Conservation (phyloP, 2,113 vertebrate species). For the Apteryx owenii region DNA sequence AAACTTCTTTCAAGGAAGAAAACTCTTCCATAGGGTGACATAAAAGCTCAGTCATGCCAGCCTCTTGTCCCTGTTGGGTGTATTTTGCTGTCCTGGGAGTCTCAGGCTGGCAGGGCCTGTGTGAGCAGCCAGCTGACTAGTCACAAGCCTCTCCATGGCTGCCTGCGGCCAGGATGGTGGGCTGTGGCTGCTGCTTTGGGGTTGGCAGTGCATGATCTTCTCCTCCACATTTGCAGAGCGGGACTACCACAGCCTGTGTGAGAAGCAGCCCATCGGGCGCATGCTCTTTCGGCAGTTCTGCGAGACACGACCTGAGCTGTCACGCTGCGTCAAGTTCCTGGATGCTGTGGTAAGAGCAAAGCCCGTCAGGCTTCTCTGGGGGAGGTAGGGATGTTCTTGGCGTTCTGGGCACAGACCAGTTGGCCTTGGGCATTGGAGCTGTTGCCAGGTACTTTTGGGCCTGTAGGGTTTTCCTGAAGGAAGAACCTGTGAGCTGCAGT, state of each 20-base stretch:
- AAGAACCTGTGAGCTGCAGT: background rate
- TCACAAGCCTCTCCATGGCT: accelerated
- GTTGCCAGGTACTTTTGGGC: background rate
- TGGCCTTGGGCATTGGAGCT: background rate
- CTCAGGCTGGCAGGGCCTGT: background rate
- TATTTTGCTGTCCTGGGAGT: background rate
- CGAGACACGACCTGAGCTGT: conserved; percentile 88
- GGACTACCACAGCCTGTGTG: conserved; percentile 94
- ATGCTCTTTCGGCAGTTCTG: conserved; percentile 94
- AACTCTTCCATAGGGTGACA: background rate
- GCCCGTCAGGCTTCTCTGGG: accelerated
- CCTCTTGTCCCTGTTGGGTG: background rate
- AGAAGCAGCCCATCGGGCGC: conserved; percentile 93
- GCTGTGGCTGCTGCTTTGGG: background rate
- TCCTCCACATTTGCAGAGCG: conserved; percentile 78
- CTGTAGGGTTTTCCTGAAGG: background rate
- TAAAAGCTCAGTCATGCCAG: background rate
- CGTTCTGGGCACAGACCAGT: accelerated
- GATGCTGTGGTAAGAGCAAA: conserved; percentile 92
- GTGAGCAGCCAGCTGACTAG: background rate
- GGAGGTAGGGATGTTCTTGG: background rate
- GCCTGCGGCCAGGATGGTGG: background rate
- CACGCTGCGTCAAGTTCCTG: conserved; percentile 89
- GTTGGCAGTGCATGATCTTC: background rate
- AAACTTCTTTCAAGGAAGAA: background rate